These are phyloP conservation scores for Buathra laborator DNA, from an alignment of 2,888 invertebrate genomes.

Conservation along the genomic window DNA sequence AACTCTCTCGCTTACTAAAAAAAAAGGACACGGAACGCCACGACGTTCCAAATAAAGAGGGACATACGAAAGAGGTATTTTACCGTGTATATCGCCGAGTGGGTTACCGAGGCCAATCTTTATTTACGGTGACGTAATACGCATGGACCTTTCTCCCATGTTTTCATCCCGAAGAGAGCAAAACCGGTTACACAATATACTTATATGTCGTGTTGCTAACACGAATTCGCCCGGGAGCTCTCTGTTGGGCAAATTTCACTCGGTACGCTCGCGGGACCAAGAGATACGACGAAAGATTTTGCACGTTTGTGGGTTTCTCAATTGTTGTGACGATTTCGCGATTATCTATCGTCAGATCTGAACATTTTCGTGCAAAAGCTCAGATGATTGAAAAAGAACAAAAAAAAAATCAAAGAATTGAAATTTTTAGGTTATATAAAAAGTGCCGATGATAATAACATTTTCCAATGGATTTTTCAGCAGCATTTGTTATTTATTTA, in stretches of 20 bases:
- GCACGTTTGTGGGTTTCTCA: conserved; percentile 34
- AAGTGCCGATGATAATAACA: too few species aligned
- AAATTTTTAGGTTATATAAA: not conserved
- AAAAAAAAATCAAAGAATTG: not conserved
- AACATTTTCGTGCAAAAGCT: not conserved
- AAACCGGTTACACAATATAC: conserved; percentile 71
- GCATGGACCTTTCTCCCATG: conserved; percentile 77
- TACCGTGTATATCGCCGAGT: conserved; percentile 18
- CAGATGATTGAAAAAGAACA: too few species aligned
- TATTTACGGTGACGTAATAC: conserved; percentile 80
- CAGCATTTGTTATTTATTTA: too few species aligned
- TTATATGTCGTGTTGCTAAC: conserved; percentile 71
- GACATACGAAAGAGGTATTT: conserved; percentile 36
- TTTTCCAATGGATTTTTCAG: too few species aligned
- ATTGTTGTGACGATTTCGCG: conserved; percentile 22
- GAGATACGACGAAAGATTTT: conserved; percentile 20
- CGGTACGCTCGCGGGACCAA: conserved; percentile 31
- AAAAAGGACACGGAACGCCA: conserved; percentile 11
- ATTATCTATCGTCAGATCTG: not conserved
- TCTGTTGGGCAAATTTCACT: conserved; percentile 73
- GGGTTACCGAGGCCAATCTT: conserved; percentile 70
- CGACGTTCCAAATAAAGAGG: conserved; percentile 36
- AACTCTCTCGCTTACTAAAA: conserved; percentile 42
- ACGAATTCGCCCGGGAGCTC: conserved; percentile 69
- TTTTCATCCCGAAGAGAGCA: conserved; percentile 65